Base-by-base conservation (phyloP, 2,113 vertebrate genomes). In the Pachycephala philippinensis region DNA sequence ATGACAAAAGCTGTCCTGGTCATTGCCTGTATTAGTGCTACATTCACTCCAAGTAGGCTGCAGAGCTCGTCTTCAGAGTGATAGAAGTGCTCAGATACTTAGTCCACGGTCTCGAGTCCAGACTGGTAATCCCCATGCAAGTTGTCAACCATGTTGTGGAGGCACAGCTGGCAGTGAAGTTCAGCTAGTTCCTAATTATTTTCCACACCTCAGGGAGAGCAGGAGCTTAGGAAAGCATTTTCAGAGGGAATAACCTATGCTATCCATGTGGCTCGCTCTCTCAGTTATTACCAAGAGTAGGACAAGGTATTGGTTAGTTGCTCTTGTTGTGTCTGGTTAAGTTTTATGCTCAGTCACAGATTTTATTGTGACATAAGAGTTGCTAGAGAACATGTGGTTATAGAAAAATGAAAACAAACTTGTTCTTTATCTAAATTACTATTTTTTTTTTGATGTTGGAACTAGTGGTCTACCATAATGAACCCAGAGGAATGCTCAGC, bases 261-360 rank as follows among this genome's bases (percentile, higher is more conserved):
- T 49, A 1, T 37, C 5, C 18, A 0, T 39, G 39, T 66, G 23
- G 2, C 39, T 78, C 1, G 0, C 37, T 66, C 0, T 0, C 28
- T 56, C 11, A 27, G 0, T 13, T 13, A 26, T 31, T 53, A 30
- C n/a, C 2, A 17, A 18, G 21, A 59, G 5, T 27, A 45, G 35
- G 23, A 26, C 10, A 69, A 45, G 20, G 20, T 7, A 26, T 18
- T n/a, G 44, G 31, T 47, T 30, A 71, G 8, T 63, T 84, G 56
- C 17, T 63, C 6, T 64, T 78, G 2, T 69, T 56, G 40, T 77
- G 45, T 74, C 11, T 74, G 30, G 6, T 15, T 84, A 53, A 50
- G 15, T 47, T 77, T 83, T 90, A 59, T 60, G 31, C 60, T 75
- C 10, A 33, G 7, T 13, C 42, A 75, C 47, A 54, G 56, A 27